Base-by-base conservation (phyloP, 2,888 invertebrate genomes). In the Patella depressa region DNA sequence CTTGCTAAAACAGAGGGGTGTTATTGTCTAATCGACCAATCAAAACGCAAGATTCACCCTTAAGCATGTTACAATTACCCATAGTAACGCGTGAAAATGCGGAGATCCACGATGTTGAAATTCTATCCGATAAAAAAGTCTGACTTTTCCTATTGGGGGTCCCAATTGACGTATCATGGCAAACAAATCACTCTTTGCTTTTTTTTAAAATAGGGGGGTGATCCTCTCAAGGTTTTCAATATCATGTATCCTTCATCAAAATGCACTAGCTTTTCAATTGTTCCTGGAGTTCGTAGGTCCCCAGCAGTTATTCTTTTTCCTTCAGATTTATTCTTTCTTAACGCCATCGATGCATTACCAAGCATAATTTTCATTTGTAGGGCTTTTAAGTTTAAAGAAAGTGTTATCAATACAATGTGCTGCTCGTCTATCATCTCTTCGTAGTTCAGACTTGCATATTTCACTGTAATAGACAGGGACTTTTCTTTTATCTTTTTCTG, bases 61-160 rank as follows among this genome's bases (percentile, higher is more conserved):
- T n/a, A n/a, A n/a, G n/a, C n/a, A n/a, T n/a, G n/a, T n/a, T n/a
- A n/a, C n/a, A n/a, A n/a, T n/a, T 4, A 82, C 79, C 83, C 85
- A 84, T 29, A 77, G 75, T 45, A 85, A 70, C 77, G 81, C 79
- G 69, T 85, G 85, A 9, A 84, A 79, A 77, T 85, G 84, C 11
- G 85, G 85, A 15, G 82, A 83, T 4, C 86, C 86, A 7, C 85
- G 75, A n/a, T 82, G 81, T 71, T 85, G 84, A 75, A 83, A 84
- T 55, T 84, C 85, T 15, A 84, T 81, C 34, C 83, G 76, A 75
- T 80, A 84, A 71, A 81, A 72, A 80, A 84, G 72, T 85, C 84
- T 12, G 7, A 83, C 74, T 57, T 81, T 71, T 24, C 84, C 83
- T 45, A 84, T 69, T 45, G 84, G 83, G 34, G 75, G 57, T 2